Base-by-base conservation (phyloP, 2,797 vertebrate genomes). In the Coregonus sp. region DNA sequence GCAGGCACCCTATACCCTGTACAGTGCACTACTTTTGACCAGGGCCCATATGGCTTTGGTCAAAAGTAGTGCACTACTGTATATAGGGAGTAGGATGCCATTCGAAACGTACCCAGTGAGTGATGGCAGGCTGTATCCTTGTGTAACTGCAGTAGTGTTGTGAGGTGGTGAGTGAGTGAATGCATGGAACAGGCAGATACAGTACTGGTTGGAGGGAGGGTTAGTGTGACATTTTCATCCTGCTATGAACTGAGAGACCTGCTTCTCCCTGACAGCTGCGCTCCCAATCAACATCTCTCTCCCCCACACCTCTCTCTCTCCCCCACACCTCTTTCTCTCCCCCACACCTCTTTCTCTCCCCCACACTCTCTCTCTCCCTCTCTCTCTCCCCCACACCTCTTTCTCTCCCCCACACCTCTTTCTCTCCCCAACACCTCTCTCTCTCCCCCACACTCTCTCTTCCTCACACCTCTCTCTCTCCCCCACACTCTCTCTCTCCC, bases 281-380 rank as follows among this genome's bases (percentile, higher is more conserved):
- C 73, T 75, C 12, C 25, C 15, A 52, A 51, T 72, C 70, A 29
- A 37, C 29, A 31, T 54, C 66, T 56, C 50, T 76, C 31, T 59
- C 3, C 50, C 68, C 25, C 40, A 11, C 9, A 47, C 25, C 3
- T 29, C 6, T 51, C 47, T 51, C n/a, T 51, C 1, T 70, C 33
- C 40, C 7, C 15, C 66, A 6, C 1, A 33, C 66, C 33, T 65
- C 25, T 25, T 25, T 25, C 25, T 25, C 25, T 25, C 25, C 25
- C 25, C 25, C 25, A 25, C 25, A 25, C 25, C 25, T 25, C 25
- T 25, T 25, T 25, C 25, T 25, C 25, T 25, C 25, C 25, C 25
- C 25, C 25, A 25, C 25, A 25, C 25, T 25, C 25, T 25, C 63
- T 20, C 56, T 61, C 56, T 61, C 4, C n/a, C 56, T 61, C 40